These are phyloP conservation scores for Orthosia cruda DNA, from an alignment of 2,888 invertebrate genomes.

Conservation along the genomic window DNA sequence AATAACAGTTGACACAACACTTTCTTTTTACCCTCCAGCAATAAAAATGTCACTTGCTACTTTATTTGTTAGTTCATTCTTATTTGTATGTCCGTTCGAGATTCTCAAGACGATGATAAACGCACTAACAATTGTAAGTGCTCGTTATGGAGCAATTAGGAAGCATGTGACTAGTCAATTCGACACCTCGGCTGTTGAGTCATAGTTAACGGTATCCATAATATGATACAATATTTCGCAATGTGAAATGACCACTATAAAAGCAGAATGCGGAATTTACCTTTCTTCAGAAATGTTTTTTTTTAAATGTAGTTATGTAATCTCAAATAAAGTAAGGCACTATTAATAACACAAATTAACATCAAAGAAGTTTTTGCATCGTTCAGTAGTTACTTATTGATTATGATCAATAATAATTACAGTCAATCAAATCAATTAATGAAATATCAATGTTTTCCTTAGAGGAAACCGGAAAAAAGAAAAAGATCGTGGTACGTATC, in stretches of 20 bases:
- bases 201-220: constrained; percentile 64
- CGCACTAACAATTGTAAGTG: constrained; percentile 80
- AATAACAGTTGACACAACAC: neutral
- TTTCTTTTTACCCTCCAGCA: constrained; percentile 5
- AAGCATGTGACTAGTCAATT: constrained; percentile 79
- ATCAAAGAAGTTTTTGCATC: neutral
- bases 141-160: constrained; percentile 82
- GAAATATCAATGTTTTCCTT: constrained; percentile 13
- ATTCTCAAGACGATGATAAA: constrained; percentile 73
- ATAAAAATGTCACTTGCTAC: constrained; percentile 32
- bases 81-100: constrained; percentile 40
- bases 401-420: constrained; percentile 11
- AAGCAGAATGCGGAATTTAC: neutral
- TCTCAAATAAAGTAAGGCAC: neutral
- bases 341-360: constrained; percentile 1
- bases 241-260: constrained; percentile 31
- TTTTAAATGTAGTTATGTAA: neutral
- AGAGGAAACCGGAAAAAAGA: constrained; percentile 11
- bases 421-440: constrained; percentile 19
- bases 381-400: neutral
- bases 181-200: constrained; percentile 76
- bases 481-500: constrained; percentile 3
- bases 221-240: constrained; percentile 53
- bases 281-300: constrained; percentile 1
- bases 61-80: constrained; percentile 28